Evolutionary conservation across 92 coral and sea anemone genomes (phyloP), one percentile per base, ranked within the genome.

Genomic region (Muricea muricata): DNA sequence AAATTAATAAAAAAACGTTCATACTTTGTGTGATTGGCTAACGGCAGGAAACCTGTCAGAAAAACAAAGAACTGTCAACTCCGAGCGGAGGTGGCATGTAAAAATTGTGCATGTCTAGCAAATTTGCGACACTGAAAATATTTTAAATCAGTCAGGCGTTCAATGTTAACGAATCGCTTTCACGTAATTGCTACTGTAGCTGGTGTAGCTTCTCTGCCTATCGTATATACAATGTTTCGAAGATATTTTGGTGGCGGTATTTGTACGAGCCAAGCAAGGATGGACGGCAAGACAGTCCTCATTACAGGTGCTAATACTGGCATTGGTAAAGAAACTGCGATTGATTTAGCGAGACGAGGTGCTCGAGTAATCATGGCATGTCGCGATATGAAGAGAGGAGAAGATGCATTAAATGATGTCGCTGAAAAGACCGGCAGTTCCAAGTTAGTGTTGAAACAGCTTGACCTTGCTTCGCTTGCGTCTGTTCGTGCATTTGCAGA

Each of bases 281-380:
- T 90, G 6, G 85, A 87, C 85, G 93, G 97, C 20, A 93, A 88
- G 63, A 88, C 94, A 25, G 92, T 82, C 2, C 56, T 93, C 41
- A 82, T 93, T 1, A 93, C 97, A 35, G 97, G 97, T 8, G 94
- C 97, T 50, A 93, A 91, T 61, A 5, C 75, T 6, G 60, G 60
- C 15, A 52, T 52, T 52, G 60, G 60, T 52, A 52, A 52, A 52
- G 60, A 15, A 8, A 88, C 94, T 12, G 94, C 97, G 32, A 77
- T 93, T 14, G 97, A 91, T 86, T 83, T 93, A 85, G 93, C 94
- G 7, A 56, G 57, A 73, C 93, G 94, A 1, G 97, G 97, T 29
- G 94, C 97, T 29, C 89, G 91, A 25, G 92, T 93, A 0, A 86
- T 93, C 71, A 82, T 93, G 80, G 97, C 85, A n/a, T 90, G 93